Evolutionary conservation across 1,140 invertebrate species (phyloP).

Genomic region (Brachionus rubens): DNA sequence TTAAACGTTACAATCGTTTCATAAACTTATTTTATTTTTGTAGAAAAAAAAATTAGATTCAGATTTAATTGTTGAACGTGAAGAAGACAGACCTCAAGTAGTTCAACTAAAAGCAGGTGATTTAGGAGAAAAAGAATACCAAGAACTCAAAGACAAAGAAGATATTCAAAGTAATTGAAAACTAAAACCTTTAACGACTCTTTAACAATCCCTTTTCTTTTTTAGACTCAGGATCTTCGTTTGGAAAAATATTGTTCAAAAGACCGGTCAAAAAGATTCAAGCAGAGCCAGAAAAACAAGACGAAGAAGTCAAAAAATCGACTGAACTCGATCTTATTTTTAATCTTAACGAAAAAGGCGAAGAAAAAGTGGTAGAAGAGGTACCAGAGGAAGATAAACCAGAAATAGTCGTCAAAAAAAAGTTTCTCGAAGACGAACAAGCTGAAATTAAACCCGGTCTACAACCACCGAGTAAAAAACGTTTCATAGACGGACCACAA

Average conservation of each 20-base stretch:
- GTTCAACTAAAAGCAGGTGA: slow-evolving; percentile 42
- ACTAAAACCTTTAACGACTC: background rate
- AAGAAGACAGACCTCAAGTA: slow-evolving; percentile 40
- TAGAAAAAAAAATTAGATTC: slow-evolving; percentile 32
- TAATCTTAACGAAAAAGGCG: slow-evolving; percentile 38
- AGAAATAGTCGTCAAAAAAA: background rate
- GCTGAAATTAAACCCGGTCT: background rate
- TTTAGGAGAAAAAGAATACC: slow-evolving; percentile 41
- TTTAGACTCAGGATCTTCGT: slow-evolving; percentile 29
- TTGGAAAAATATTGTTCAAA: slow-evolving; percentile 42
- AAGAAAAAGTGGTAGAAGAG: background rate
- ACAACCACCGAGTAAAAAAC: slow-evolving; percentile 24
- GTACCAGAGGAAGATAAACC: background rate
- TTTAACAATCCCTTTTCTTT: too few species aligned
- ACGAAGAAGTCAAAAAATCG: background rate
- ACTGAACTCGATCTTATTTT: slow-evolving; percentile 22
- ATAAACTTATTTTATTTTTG: background rate
- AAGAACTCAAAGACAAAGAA: slow-evolving; percentile 16
- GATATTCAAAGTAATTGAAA: slow-evolving; percentile 31
- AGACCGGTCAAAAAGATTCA: slow-evolving; percentile 5
- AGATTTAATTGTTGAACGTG: slow-evolving; percentile 29
- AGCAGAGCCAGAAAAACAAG: too few species aligned
- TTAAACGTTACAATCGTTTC: background rate
- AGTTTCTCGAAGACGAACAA: slow-evolving; percentile 14
- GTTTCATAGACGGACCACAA: slow-evolving; percentile 12